These are phyloP conservation scores for Autographa gamma DNA, from an alignment of 2,888 invertebrate species.

Conservation along the genomic window DNA sequence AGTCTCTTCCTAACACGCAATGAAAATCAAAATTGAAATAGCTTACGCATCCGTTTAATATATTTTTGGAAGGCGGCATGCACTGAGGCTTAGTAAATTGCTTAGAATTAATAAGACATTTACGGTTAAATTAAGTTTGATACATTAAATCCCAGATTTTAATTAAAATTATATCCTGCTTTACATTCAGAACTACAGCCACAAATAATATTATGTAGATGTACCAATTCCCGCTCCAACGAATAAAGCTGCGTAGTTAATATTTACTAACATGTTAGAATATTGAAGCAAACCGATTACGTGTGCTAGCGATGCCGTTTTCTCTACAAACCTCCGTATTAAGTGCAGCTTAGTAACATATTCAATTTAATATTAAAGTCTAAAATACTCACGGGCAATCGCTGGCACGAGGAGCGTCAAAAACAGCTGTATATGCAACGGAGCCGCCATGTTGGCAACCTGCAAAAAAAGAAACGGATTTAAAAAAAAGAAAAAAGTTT, in stretches of 20 bases:
- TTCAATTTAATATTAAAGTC: conserved; percentile 11
- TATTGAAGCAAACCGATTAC: conserved; percentile 6
- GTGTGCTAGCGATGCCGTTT: background rate
- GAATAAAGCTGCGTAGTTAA: background rate
- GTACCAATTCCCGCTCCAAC: conserved; percentile 2
- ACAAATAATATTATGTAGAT: background rate
- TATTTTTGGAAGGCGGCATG: background rate
- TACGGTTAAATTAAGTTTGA: conserved; percentile 77
- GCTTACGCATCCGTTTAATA: conserved; percentile 12
- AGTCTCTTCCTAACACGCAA: conserved; percentile 50
- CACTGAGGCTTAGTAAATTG: conserved; percentile 24
- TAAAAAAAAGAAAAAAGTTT: conserved; percentile 25
- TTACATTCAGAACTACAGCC: background rate
- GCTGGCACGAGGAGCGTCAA: conserved; percentile 64
- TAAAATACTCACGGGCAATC: conserved; percentile 69
- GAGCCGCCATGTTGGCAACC: conserved; percentile 66
- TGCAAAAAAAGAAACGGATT: conserved; percentile 60
- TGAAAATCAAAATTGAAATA: conserved; percentile 41
- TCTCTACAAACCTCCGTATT: conserved; percentile 8
- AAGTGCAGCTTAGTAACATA: background rate
- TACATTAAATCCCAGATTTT: conserved; percentile 52
- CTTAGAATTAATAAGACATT: conserved; percentile 59
- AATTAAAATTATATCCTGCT: conserved; percentile 17
- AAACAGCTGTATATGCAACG: conserved; percentile 65
- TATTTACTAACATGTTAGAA: conserved; percentile 1